These are phyloP conservation scores for Amphipyra tragopoginis DNA, from an alignment of 2,888 invertebrate genomes.

Conservation along the genomic window DNA sequence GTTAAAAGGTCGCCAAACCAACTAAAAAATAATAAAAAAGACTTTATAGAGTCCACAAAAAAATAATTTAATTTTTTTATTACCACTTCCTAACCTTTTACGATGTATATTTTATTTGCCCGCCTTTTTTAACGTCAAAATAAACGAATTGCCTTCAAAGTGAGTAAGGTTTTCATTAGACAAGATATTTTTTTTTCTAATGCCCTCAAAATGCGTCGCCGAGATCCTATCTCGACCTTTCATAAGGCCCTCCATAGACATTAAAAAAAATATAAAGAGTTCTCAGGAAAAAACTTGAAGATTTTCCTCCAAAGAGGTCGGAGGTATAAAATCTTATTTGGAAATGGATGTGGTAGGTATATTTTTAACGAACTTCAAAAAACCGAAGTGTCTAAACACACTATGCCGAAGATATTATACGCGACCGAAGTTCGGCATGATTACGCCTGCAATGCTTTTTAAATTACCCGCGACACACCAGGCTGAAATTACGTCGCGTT, in stretches of 20 bases:
- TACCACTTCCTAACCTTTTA: constrained; percentile 47
- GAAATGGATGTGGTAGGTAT: constrained; percentile 63
- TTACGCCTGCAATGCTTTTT: too few relatives aligned
- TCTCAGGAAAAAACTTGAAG: constrained; percentile 73
- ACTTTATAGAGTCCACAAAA: constrained; percentile 32
- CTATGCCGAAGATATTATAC: too few relatives aligned
- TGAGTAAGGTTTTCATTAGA: constrained; percentile 58
- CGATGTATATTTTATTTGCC: constrained; percentile 45
- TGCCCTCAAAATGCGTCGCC: constrained; percentile 57
- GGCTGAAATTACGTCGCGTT: too few relatives aligned
- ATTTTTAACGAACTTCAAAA: constrained; percentile 1
- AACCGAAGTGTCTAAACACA: too few relatives aligned
- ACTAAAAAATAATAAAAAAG: constrained; percentile 41
- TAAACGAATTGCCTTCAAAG: constrained; percentile 56
- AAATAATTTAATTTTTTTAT: constrained; percentile 44
- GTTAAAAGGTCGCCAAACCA: constrained; percentile 11
- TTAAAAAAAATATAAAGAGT: constrained; percentile 83
- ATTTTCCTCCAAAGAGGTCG: constrained; percentile 62
- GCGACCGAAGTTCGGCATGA: too few relatives aligned
- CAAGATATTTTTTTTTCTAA: constrained; percentile 62
- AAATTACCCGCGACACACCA: too few relatives aligned
- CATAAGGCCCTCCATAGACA: constrained; percentile 71
- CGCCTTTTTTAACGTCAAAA: constrained; percentile 54
- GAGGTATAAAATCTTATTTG: constrained; percentile 6
- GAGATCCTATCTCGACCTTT: constrained; percentile 74